These are phyloP conservation scores for Drosophila bunnanda DNA, from an alignment of 2,888 invertebrate species.

Conservation along the genomic window DNA sequence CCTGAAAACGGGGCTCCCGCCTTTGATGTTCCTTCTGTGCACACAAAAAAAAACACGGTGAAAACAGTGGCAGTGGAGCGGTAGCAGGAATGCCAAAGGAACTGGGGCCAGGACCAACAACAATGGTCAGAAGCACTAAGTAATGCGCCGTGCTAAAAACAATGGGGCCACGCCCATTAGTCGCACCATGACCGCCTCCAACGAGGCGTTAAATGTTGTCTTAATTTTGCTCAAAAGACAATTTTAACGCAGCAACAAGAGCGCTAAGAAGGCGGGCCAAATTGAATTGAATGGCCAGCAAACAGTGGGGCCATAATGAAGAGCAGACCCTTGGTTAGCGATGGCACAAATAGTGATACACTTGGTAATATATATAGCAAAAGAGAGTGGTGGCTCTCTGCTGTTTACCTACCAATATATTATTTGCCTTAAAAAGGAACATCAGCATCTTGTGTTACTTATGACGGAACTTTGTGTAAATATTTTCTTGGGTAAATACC, in stretches of 20 bases:
- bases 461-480: conserved; percentile 2
- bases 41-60: background rate
- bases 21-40: conserved; percentile 9
- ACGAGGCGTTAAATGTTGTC: conserved; percentile 64
- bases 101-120: conserved; percentile 19
- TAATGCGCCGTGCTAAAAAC: conserved; percentile 28
- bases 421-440: background rate
- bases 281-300: conserved; percentile 37
- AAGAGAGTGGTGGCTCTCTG: background rate
- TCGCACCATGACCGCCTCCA: conserved; percentile 18
- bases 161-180: conserved; percentile 36
- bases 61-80: background rate
- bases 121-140: conserved; percentile 36
- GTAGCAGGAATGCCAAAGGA: background rate
- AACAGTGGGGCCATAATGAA: background rate
- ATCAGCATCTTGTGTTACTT: background rate
- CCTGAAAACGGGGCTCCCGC: conserved; percentile 2
- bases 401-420: background rate
- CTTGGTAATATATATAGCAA: too few species aligned
- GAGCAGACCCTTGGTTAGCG: background rate
- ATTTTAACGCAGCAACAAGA: background rate
- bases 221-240: conserved; percentile 61
- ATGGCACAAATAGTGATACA: background rate
- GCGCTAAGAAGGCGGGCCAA: conserved; percentile 13
- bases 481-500: conserved; percentile 1